Evolutionary conservation across 2,113 vertebrate genomes (phyloP).

Genomic region (Phrynocephalus versicolor): DNA sequence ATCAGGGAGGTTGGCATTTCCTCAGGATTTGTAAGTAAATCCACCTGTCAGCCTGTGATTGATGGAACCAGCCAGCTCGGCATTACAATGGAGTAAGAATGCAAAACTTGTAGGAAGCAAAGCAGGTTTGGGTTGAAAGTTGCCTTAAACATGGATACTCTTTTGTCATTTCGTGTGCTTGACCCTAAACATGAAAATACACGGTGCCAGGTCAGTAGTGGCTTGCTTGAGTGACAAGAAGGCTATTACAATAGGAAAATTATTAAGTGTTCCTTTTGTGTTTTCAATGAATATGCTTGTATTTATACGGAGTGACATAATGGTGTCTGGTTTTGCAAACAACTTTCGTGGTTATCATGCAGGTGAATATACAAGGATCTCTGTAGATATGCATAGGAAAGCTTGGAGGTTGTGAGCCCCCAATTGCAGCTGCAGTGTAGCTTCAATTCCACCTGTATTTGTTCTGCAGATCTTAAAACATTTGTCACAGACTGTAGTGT

Average conservation of each 20-base stretch:
- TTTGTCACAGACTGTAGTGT: not conserved
- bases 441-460: not conserved
- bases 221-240: not conserved
- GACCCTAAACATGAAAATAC: not conserved
- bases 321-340: not conserved
- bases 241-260: not conserved
- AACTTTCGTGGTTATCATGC: not conserved
- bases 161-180: not conserved
- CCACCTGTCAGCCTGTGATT: constrained; percentile 38
- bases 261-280: not conserved
- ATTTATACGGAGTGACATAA: not conserved
- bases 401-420: not conserved
- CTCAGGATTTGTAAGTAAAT: constrained; percentile 25
- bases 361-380: not conserved
- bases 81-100: constrained; percentile 35
- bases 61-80: constrained; percentile 49
- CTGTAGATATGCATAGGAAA: not conserved
- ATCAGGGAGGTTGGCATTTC: constrained; percentile 39
- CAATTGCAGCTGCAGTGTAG: not conserved
- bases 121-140: constrained; percentile 1
- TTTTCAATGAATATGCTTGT: not conserved
- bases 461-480: not conserved
- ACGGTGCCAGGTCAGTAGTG: not conserved
- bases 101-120: constrained; percentile 24
- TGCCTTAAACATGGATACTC: constrained; percentile 5